These are phyloP conservation scores for Theristicus caerulescens DNA, from an alignment of 2,113 vertebrate species.

Conservation along the genomic window DNA sequence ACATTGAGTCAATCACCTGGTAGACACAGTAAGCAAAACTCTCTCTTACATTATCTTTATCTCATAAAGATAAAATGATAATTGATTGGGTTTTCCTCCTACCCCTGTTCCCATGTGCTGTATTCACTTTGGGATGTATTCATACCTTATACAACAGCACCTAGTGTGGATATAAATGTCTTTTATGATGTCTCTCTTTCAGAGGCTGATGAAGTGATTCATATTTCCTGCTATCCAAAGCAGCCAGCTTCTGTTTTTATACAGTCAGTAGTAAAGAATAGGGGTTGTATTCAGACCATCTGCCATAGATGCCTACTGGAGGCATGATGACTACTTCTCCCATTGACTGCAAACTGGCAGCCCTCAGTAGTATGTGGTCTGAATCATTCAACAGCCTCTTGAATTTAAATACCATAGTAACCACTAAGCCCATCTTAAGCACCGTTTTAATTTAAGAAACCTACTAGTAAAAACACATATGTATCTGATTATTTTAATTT, in stretches of 20 bases:
- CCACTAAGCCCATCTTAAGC: background rate
- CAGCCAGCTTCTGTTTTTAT: constrained; percentile 36
- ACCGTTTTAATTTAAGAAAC: background rate
- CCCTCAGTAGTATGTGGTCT: background rate
- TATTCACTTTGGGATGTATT: constrained; percentile 2
- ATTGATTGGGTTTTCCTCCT: background rate
- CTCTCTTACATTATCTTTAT: background rate
- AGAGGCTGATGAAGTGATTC: constrained; percentile 44
- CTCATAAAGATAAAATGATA: background rate
- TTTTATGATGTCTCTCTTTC: constrained; percentile 29
- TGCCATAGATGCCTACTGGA: constrained; percentile 32
- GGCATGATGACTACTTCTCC: constrained; percentile 5
- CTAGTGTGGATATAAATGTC: constrained; percentile 19
- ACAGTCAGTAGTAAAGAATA: constrained; percentile 31
- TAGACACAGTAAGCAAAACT: background rate
- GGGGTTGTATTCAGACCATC: constrained; percentile 36
- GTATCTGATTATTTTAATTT: background rate
- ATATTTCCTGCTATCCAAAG: constrained; percentile 44
- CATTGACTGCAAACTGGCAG: constrained; percentile 40
- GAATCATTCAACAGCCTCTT: constrained; percentile 36
- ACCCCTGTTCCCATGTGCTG: background rate
- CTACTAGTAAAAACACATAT: background rate
- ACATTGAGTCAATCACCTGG: background rate
- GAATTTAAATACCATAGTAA: constrained; percentile 16
- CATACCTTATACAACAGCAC: constrained; percentile 20